Percentiles rank a stretch among this genome's conserved stretches.
These are phyloP conservation scores for Neocrepidodera transversa DNA, from an alignment of 2,888 invertebrate species.

Conservation along the genomic window DNA sequence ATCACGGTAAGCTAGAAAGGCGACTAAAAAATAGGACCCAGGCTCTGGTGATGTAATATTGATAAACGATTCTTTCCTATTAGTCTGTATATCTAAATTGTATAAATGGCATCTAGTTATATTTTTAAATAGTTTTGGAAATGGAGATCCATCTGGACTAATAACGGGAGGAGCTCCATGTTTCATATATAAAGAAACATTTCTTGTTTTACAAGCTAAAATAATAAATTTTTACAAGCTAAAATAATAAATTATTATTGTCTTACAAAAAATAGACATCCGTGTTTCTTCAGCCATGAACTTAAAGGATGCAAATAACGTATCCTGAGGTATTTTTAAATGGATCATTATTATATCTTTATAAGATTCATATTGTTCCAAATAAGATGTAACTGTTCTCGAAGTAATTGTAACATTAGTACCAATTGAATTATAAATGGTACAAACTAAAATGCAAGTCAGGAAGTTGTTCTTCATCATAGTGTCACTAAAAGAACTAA, in stretches of 20 bases:
- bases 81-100: constrained; percentile 67
- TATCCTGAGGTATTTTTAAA: constrained; percentile 55
- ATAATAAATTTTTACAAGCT: no score
- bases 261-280: constrained; percentile 55
- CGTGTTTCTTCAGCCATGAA: constrained; percentile 54
- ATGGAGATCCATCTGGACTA: constrained; percentile 80
- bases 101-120: constrained; percentile 61
- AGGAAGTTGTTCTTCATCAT: constrained; percentile 1
- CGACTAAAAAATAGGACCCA: constrained; percentile 82
- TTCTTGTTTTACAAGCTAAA: constrained; percentile 55
- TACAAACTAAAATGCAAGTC: constrained; percentile 8
- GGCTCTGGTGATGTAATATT: constrained; percentile 71
- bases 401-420: constrained; percentile 39
- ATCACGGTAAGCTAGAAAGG: constrained; percentile 80
- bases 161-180: constrained; percentile 84
- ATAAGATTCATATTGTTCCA: constrained; percentile 54
- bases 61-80: constrained; percentile 67
- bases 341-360: constrained; percentile 54
- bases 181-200: constrained; percentile 76
- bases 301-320: constrained; percentile 53
- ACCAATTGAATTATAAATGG: constrained; percentile 9
- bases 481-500: constrained; percentile 1
- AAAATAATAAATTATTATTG: not conserved
- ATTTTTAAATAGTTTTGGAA: constrained; percentile 63
- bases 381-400: constrained; percentile 48